A percentile compares a stretch with the other conserved stretches of the same genome.
phyloP scores from a whole-genome alignment of 2,888 invertebrate genomes.

The Cosmorhoe ocellata region DNA sequence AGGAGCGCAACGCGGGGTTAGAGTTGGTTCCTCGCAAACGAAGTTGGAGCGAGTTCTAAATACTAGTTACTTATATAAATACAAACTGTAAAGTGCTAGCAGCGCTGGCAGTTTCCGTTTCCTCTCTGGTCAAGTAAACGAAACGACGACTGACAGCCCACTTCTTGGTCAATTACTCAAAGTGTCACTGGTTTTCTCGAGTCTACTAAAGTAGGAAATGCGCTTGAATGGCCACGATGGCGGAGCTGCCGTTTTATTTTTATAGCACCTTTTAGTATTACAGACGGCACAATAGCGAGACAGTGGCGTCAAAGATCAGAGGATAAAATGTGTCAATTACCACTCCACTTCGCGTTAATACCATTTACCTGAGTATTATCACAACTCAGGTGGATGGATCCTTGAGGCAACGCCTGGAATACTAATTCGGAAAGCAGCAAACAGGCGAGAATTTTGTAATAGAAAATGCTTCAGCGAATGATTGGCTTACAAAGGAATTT shows the following conservation, averaged over 20 bases:
- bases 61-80: not conserved
- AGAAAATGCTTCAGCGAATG: slow-evolving; percentile 5
- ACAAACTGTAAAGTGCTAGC: not conserved
- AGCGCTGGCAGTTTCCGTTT: not conserved
- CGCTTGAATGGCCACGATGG: slow-evolving; percentile 12
- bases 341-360: slow-evolving; percentile 18
- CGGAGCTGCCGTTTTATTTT: slow-evolving; percentile 19
- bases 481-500: slow-evolving; percentile 2
- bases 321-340: slow-evolving; percentile 30
- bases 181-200: slow-evolving; percentile 17
- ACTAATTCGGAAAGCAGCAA: slow-evolving; percentile 25
- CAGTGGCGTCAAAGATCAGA: slow-evolving; percentile 23
- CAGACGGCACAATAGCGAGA: slow-evolving; percentile 25
- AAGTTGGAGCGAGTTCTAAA: too few species aligned
- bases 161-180: slow-evolving; percentile 22
- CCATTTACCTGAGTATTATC: slow-evolving; percentile 23
- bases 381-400: slow-evolving; percentile 23
- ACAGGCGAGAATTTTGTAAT: slow-evolving; percentile 11
- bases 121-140: slow-evolving; percentile 5
- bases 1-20: too few species aligned
- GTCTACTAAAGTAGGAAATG: slow-evolving; percentile 17
- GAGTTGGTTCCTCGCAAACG: too few species aligned
- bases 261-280: slow-evolving; percentile 23
- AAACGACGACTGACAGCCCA: slow-evolving; percentile 12
- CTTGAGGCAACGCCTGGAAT: slow-evolving; percentile 25